phyloP scores from a whole-genome alignment of 1,140 invertebrate species.

The Polypedilum vanderplanki region DNA sequence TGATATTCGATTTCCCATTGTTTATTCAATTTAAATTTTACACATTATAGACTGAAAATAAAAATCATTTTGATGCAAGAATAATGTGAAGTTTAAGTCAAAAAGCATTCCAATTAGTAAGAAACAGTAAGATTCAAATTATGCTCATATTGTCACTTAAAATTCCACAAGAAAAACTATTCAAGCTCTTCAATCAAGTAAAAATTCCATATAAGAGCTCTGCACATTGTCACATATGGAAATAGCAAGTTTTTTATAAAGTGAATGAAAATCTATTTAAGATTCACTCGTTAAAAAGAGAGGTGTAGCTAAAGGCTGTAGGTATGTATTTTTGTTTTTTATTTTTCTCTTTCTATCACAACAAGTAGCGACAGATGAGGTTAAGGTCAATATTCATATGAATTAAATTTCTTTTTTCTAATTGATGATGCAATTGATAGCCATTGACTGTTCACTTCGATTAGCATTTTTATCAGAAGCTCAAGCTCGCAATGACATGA shows the following conservation, averaged over 20 bases:
- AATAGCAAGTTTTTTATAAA: background rate
- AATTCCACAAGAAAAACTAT: too few relatives aligned
- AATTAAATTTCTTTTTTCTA: background rate
- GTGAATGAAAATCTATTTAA: conserved; percentile 19
- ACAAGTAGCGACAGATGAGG: background rate
- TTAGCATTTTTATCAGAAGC: too few relatives aligned
- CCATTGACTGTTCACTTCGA: too few relatives aligned
- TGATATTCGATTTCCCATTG: conserved; percentile 10
- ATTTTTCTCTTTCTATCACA: background rate
- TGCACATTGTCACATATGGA: background rate
- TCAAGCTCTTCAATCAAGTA: too few relatives aligned
- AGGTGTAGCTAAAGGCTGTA: background rate
- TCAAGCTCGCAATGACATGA: background rate
- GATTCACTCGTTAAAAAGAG: background rate
- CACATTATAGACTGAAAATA: too few relatives aligned
- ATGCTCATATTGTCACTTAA: too few relatives aligned
- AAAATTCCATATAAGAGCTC: background rate
- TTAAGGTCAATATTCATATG: background rate
- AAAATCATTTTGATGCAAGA: too few relatives aligned
- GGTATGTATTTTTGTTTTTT: background rate
- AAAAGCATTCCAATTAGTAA: too few relatives aligned
- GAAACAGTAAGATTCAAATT: too few relatives aligned
- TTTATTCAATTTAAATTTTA: background rate
- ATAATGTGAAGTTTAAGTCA: too few relatives aligned
- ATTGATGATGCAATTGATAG: conserved; percentile 9